Percentiles rank a stretch among this genome's conserved stretches.
phyloP scores from a whole-genome alignment of 2,797 vertebrate genomes.

The Poecilia wingei region DNA sequence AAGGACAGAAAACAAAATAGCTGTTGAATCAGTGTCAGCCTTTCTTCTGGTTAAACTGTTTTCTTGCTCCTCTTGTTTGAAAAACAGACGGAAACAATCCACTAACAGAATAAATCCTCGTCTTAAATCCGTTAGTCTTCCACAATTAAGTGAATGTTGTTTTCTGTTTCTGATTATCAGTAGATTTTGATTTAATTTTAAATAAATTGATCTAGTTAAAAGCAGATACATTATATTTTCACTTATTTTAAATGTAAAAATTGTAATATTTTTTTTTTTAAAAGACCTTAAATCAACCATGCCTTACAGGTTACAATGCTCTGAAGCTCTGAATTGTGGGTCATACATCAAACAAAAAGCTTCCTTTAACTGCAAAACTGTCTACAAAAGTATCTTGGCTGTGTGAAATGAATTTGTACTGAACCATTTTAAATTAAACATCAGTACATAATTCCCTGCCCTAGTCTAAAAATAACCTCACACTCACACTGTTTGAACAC shows the following conservation, averaged over 20 bases:
- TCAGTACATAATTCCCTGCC: not conserved
- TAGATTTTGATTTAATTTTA: not conserved
- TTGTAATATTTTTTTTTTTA: not conserved
- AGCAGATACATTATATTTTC: not conserved
- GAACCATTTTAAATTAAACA: not conserved
- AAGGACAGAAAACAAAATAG: conserved; percentile 4
- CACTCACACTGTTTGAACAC: not conserved
- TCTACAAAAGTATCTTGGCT: not conserved
- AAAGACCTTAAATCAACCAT: not conserved
- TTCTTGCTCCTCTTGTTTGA: conserved; percentile 18
- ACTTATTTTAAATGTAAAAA: not conserved
- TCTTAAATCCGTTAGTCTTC: conserved; percentile 14
- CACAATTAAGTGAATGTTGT: not conserved
- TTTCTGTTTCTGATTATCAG: not conserved
- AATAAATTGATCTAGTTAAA: not conserved
- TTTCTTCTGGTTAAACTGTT: conserved; percentile 30
- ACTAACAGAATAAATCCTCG: not conserved
- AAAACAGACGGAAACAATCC: conserved; percentile 18
- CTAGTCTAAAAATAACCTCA: not conserved
- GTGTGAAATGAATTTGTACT: not conserved
- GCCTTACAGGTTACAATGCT: not conserved
- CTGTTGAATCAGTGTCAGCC: conserved; percentile 20
- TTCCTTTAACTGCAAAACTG: not conserved
- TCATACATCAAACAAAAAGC: not conserved
- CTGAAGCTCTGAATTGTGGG: not conserved